Evolutionary conservation across 2,113 vertebrate species (phyloP), one percentile per base, ranked within the genome.

Genomic region (Antechinus stuartii): DNA sequence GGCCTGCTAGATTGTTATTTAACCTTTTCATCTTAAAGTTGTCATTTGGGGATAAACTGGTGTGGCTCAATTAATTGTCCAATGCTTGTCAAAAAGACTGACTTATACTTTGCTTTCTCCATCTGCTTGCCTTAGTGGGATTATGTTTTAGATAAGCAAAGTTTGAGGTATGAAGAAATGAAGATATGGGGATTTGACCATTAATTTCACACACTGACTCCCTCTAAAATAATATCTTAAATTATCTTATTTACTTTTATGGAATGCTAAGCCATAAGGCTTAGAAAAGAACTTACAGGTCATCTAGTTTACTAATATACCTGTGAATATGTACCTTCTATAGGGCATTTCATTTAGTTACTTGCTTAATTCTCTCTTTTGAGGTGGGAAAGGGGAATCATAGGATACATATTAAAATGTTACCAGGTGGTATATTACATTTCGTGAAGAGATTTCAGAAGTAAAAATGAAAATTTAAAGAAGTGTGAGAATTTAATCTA

Each of bases 171-270:
- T n/a, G 0, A n/a, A 91, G 52, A 49, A 96, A 92, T 94, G 57
- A 96, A 95, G 49, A 94, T 22, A 2, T 89, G 76, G 27, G 30
- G 27, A 61, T 94, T n/a, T 93, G 54, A 91, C 56, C 24, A 92
- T 91, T 92, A 95, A 94, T 92, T 92, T 90, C 90, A n/a, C 1
- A 90, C 8, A n/a, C 68, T 76, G 35, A 76, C 1, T 12, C 30
- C 23, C 68, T 76, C 61, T 76, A 30, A 76, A 76, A 76, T 54
- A 94, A 89, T 27, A 91, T 95, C 42, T 92, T 27, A 93, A 84
- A 91, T 94, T 93, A 8, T 94, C 76, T 95, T 96, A 49, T 23
- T 95, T 91, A 91, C n/a, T 49, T 95, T 93, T 84, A 42, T 42
- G 68, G 35, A 84, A 84, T 22, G 19, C 16, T 23, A 84, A 6